Evolutionary conservation across 2,888 invertebrate species (phyloP), one percentile per base, ranked within the genome.

Genomic region (Cerceris rybyensis): DNA sequence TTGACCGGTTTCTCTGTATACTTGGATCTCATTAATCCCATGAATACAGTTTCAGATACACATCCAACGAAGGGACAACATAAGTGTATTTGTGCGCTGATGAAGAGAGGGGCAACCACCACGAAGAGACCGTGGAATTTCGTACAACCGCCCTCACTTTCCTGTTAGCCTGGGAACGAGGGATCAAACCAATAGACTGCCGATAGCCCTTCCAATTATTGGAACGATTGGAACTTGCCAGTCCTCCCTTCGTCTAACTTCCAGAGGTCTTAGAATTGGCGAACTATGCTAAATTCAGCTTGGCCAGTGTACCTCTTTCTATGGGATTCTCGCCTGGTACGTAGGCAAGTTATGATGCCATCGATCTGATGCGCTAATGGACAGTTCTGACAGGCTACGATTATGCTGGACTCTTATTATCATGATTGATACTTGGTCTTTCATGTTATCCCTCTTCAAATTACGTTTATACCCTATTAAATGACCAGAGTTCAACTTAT

Each of bases 131-230:
- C 2, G 28, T 28, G 65, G 86, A 89, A 89, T 89, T 91, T 90
- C 85, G 82, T 78, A 86, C 86, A 69, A 92, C 91, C 87, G 81
- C 86, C 84, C 69, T 68, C 70, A 54, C 75, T 74, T 83, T 92
- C 77, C 90, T 92, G 91, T 66, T 90, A 88, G 87, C 92, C 92
- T 91, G 90, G 86, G 86, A 90, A 66, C 72, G 73, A 78, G 89
- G 91, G 90, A 92, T 92, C 92, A 88, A 91, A 91, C 91, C 91
- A 91, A 92, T 92, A 92, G 91, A 91, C 91, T 91, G 87, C 91
- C 91, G 89, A 92, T 92, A 91, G 91, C 90, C 90, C 88, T 90
- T 90, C 85, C 87, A 89, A 90, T 90, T 89, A 91, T 91, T 86
- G 89, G 86, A 84, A 84, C 88, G 88, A 91, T 91, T 88, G 88